phyloP scores from a whole-genome alignment of 2,888 invertebrate species.

The Unio delphinus region DNA sequence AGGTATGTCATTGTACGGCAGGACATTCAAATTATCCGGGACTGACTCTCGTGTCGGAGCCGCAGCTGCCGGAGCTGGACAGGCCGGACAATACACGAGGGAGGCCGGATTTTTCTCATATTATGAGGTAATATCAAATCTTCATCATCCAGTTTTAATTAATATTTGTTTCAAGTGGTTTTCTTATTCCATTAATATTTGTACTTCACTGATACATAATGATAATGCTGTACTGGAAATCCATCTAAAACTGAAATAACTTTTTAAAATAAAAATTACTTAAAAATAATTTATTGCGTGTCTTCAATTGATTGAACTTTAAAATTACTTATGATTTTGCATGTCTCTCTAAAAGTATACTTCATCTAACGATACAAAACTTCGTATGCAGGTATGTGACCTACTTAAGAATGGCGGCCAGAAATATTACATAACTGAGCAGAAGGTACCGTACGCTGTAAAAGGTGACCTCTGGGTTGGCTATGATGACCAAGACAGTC shows the following conservation, averaged over 20 bases:
- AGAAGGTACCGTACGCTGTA: slow-evolving; percentile 77
- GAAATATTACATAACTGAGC: slow-evolving; percentile 69
- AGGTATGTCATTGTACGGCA: slow-evolving; percentile 95
- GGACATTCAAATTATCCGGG: slow-evolving; percentile 85
- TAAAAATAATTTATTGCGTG: too few relatives aligned
- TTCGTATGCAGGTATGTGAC: slow-evolving; percentile 42
- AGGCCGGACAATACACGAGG: slow-evolving; percentile 51
- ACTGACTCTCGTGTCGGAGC: slow-evolving; percentile 40
- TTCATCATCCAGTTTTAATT: neutral
- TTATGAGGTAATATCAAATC: slow-evolving; percentile 46
- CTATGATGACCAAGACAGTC: slow-evolving; percentile 55
- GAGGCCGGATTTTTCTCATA: slow-evolving; percentile 60
- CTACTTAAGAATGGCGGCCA: slow-evolving; percentile 28
- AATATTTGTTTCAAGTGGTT: too few relatives aligned
- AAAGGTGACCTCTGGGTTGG: slow-evolving; percentile 54
- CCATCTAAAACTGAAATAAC: too few relatives aligned
- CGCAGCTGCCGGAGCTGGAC: slow-evolving; percentile 42
- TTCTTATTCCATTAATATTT: too few relatives aligned
- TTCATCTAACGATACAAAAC: neutral
- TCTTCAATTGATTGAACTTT: too few relatives aligned
- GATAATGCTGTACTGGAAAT: too few relatives aligned
- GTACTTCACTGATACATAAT: too few relatives aligned
- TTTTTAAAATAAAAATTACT: too few relatives aligned
- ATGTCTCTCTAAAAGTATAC: too few relatives aligned
- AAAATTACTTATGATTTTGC: too few relatives aligned